Base-by-base conservation (phyloP, 2,797 vertebrate species). In the Chrysocyon brachyurus region DNA sequence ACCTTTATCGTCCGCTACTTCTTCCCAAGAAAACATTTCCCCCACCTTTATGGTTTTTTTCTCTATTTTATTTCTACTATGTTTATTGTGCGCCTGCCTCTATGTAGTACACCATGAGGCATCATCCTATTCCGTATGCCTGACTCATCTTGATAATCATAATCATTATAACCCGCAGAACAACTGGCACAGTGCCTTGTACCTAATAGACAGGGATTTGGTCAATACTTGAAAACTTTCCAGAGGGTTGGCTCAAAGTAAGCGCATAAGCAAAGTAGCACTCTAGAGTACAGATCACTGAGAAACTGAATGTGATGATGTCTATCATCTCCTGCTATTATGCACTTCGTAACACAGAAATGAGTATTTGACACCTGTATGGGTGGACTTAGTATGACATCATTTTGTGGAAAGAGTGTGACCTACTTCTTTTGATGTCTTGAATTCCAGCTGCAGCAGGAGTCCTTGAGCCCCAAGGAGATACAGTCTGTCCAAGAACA, bases 391-490 rank as follows among this genome's bases (percentile, higher is more conserved):
- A 59, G 94, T 6, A 5, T 63, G 59, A 2, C 26, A 8, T n/a
- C 40, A 14, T 22, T 12, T n/a, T 16, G 11, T 75, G 26, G 73
- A 26, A 56, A 12, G 36, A 40, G 4, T 1, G 12, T 46, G 73
- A 6, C 49, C 57, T 98, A 52, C 98, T 64, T 15, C 19, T 24
- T 70, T 64, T 46, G 22, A 12, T 82, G 49, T 85, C 91, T 98
- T 97, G 5, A 3, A 12, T 94, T 98, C n/a, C 90, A 99, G 99
- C 94, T 99, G 63, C 99, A 98, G 90, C 99, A 98, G 68, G 97
- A 98, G 59, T 90, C 98, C 0, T 94, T 99, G 96, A 99, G 97
- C 59, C 56, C 98, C 0, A 98, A 99, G 86, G 99, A 99, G 19
- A 36, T 96, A 22, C 98, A 94, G 40, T 97, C 98, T 0, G 97